Base-by-base conservation (phyloP, 1,140 invertebrate species). In the Saccostrea glomerata region DNA sequence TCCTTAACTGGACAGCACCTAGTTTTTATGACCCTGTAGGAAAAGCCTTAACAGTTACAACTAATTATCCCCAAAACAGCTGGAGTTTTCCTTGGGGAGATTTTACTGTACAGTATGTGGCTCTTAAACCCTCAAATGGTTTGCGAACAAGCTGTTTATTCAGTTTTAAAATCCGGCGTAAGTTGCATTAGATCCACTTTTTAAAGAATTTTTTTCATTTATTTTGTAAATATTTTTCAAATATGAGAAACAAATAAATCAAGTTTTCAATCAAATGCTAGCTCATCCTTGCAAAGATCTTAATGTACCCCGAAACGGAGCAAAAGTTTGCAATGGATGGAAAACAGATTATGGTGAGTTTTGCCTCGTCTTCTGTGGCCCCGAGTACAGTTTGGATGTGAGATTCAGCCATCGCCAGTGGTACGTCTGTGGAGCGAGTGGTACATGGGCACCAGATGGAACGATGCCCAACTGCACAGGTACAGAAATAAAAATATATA, bases 41-140 rank as follows among this genome's bases (percentile, higher is more conserved):
- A 20, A 89, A 83, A 70, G 6, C 54, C n/a, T 36, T 92, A 13
- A 55, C n/a, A 2, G 77, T 89, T 17, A 85, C 89, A 1, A 60
- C 77, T 11, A 92, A 92, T 85, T 92, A 92, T 82, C 86, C 82
- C 5, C 23, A 56, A 4, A 90, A 86, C 70, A 20, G 20, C 1
- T 90, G 63, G 56, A 55, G 63, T 0, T 91, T 92, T 86, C 90
- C 86, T 4, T 92, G 91, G 91, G 91, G 90, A 20, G 90, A 90
- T 30, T 91, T 88, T 54, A 85, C 56, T 11, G 87, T 92, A 7
- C 90, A 91, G 54, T 92, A 91, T 84, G 58, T 66, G 9, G 90
- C 90, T 23, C 77, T 85, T 3, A 92, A 92, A 89, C 70, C 86
- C 15, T 87, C 84, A 6, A 92, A 92, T 87, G 91, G 91, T 23